Evolutionary conservation across 2,113 vertebrate genomes (phyloP).

Genomic region (Hippopotamus amphibius): DNA sequence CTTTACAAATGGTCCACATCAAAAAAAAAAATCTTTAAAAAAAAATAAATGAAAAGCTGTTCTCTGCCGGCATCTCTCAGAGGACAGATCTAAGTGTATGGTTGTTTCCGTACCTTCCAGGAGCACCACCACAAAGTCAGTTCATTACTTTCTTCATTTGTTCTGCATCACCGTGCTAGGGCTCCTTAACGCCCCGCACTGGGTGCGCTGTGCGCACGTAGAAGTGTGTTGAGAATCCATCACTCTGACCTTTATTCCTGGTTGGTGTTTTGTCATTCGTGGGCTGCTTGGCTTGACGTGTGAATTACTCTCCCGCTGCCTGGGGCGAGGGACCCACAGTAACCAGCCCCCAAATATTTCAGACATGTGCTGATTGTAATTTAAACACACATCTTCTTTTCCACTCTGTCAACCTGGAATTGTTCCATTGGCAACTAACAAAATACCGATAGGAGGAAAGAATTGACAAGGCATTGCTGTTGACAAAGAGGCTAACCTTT

Average conservation of each 20-base stretch:
- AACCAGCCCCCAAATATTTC: slow-evolving; percentile 43
- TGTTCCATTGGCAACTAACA: background rate
- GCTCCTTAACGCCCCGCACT: slow-evolving; percentile 78
- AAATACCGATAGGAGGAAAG: slow-evolving; percentile 62
- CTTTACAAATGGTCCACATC: no score
- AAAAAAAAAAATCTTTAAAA: no score
- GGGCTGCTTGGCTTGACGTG: slow-evolving; percentile 58
- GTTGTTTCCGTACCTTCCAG: slow-evolving; percentile 59
- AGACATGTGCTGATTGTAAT: background rate
- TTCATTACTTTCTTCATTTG: slow-evolving; percentile 84
- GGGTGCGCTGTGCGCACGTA: slow-evolving; percentile 68
- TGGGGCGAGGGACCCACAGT: background rate
- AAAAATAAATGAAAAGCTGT: slow-evolving; percentile 45
- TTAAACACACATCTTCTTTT: slow-evolving; percentile 50
- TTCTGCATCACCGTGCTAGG: slow-evolving; percentile 78
- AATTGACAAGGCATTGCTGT: slow-evolving; percentile 40
- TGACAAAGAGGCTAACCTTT: slow-evolving; percentile 59
- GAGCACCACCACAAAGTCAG: slow-evolving; percentile 67
- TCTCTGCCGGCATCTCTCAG: slow-evolving; percentile 76
- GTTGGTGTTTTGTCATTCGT: slow-evolving; percentile 65
- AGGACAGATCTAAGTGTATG: slow-evolving; percentile 59
- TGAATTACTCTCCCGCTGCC: slow-evolving; percentile 59
- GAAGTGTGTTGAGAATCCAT: slow-evolving; percentile 83
- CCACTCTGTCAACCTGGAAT: slow-evolving; percentile 2
- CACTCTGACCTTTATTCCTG: slow-evolving; percentile 70